Evolutionary conservation across 2,888 invertebrate species (phyloP), one percentile per base, ranked within the genome.

Genomic region (Yponomeuta sedellus): DNA sequence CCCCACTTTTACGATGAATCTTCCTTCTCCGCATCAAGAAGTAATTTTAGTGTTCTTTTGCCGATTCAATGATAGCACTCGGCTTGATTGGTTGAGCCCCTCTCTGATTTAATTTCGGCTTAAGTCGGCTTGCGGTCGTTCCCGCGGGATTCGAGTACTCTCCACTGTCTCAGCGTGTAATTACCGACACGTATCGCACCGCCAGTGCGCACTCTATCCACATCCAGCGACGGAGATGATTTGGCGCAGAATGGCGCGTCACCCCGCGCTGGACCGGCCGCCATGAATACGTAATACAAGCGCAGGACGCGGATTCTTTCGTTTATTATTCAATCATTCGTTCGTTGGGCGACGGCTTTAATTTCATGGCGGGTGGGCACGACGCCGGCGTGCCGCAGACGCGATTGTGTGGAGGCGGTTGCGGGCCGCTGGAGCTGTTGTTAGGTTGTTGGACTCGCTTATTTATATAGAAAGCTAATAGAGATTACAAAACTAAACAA

Each of bases 301-400:
- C 86, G 82, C 85, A 88, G 86, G 85, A 88, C 85, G 89, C 87
- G 86, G 87, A 89, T 90, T 89, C 90, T 91, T 91, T 90, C 91
- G 89, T 90, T 89, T 91, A 91, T 91, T 91, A 91, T 91, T 90
- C 91, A 91, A 91, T 91, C 91, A 91, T 87, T 91, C 90, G 90
- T 91, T 88, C 86, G 88, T 86, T 81, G 89, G 83, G 88, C 89
- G 86, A 88, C 88, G 88, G 86, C 85, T 90, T 90, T 91, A 91
- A 90, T 91, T 91, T 91, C 91, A 91, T 91, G 91, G 86, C 85
- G 87, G 89, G 83, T 90, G 88, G 85, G 88, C 91, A 89, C 88
- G 76, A 80, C 73, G 84, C 28, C 61, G 66, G 64, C 39, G 64
- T n/a, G 65, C 61, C 20, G 58, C 74, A 74, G 66, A 71, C 75